Percentiles rank a stretch among this genome's conserved stretches.
Conservation (phyloP, 2,113 vertebrate species). For the Dinomys branickii region DNA sequence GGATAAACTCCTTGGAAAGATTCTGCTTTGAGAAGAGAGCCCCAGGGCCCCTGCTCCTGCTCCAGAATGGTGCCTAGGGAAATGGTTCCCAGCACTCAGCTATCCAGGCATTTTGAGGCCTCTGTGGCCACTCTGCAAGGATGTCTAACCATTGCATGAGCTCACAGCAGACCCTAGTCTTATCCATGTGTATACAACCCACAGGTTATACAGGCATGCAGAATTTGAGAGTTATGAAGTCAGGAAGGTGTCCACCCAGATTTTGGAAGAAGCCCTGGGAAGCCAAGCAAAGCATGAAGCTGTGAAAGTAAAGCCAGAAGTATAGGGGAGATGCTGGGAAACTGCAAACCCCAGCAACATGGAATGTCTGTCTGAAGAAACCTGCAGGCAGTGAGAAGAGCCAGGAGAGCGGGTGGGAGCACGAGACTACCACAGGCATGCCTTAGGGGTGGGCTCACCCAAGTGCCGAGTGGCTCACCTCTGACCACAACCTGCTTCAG, state of each 20-base stretch:
- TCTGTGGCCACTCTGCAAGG: neutral
- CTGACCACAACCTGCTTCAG: accelerated
- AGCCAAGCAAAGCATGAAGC: neutral
- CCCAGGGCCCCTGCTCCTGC: neutral
- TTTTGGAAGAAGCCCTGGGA: neutral
- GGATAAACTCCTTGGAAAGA: neutral
- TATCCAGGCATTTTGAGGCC: neutral
- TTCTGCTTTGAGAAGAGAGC: neutral
- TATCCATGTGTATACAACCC: neutral
- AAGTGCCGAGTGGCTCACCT: accelerated
- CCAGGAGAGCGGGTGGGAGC: neutral
- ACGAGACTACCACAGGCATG: neutral
- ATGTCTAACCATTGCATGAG: neutral
- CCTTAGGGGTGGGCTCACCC: neutral
- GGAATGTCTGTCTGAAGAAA: neutral
- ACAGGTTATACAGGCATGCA: neutral
- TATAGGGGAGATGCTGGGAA: neutral
- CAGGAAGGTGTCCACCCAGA: neutral
- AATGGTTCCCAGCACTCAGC: neutral
- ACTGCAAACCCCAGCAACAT: neutral
- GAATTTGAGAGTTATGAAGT: neutral
- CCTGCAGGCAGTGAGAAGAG: neutral
- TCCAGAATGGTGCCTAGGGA: neutral
- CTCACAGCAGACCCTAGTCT: neutral
- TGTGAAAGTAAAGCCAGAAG: neutral